Percentiles rank a stretch among this genome's conserved stretches.
Conservation (phyloP, 2,888 invertebrate species). For the Terebella lapidaria region DNA sequence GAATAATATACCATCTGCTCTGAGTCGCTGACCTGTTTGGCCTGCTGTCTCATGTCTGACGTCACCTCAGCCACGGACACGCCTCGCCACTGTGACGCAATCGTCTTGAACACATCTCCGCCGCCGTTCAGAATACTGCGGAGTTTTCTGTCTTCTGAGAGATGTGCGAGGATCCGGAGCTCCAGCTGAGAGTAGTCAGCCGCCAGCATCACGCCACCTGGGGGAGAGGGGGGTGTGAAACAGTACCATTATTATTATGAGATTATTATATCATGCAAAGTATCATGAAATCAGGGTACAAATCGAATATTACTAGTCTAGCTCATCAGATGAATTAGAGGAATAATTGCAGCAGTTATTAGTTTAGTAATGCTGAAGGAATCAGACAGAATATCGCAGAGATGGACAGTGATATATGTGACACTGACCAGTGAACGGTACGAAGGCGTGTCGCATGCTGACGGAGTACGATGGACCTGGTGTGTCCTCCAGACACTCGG, state of each 20-base stretch:
- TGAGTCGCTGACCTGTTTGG: conserved; percentile 64
- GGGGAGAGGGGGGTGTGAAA: background rate
- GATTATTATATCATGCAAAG: no score
- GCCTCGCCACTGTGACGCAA: conserved; percentile 80
- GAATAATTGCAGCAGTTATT: no score
- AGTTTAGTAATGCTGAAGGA: no score
- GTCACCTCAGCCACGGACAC: conserved; percentile 66
- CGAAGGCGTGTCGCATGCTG: conserved; percentile 51
- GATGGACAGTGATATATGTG: no score
- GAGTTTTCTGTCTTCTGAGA: conserved; percentile 72
- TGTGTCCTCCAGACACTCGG: background rate
- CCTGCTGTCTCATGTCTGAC: conserved; percentile 73
- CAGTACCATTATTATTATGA: no score
- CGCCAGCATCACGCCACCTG: conserved; percentile 66
- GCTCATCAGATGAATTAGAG: no score
- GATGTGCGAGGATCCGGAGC: conserved; percentile 84
- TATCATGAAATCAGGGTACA: no score
- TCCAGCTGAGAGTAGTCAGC: conserved; percentile 97
- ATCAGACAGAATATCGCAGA: no score
- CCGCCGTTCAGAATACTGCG: conserved; percentile 57
- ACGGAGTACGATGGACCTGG: conserved; percentile 22
- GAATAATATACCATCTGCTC: no score
- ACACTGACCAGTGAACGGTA: conserved; percentile 48
- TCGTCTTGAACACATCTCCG: conserved; percentile 57
- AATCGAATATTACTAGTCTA: no score